Evolutionary conservation across 1,140 invertebrate genomes (phyloP), one percentile per base, ranked within the genome.

Genomic region (Brachionus angularis): DNA sequence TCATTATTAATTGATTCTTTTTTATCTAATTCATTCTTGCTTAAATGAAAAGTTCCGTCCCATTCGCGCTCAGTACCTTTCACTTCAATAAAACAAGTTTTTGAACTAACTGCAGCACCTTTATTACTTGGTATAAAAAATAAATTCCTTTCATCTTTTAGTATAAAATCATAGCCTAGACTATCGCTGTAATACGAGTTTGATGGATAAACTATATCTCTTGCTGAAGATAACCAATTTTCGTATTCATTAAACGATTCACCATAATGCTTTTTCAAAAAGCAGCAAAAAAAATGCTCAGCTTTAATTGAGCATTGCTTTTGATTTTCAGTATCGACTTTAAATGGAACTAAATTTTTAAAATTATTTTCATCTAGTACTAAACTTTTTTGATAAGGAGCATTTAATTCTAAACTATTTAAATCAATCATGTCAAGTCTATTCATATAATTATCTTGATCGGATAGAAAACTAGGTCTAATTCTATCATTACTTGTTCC

Each of bases 1-100:
- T 23, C 10, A 3, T 23, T 12, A 39, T 39, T 39, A 14, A 58
- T 23, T 23, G 36, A 31, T 14, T 39, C 33, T 58, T 58, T 58
- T 58, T 58, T 58, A 39, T 58, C 25, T 29, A 58, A 39, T 39
- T 58, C 53, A 36, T 58, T 58, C 14, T 36, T 36, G 27, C 53
- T 58, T 25, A 58, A 29, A 42, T 58, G 53, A 58, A 58, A 58
- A 5, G 12, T 58, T 39, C 53, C 53, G 27, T 58, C 53, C 53
- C 53, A 58, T 16, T 36, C 33, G 36, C 53, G 14, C 21, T 58
- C 33, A 18, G 58, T 64, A 18, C 58, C 42, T 46, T 64, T 64
- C n/a, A 64, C 58, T 27, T 64, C 58, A 31, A 64, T 8, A 47
- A 29, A 64, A 47, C 58, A 64, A 31, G 21, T 18, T 21, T 64